Evolutionary conservation across 2,113 vertebrate genomes (phyloP).

Genomic region (Dinomys branickii): DNA sequence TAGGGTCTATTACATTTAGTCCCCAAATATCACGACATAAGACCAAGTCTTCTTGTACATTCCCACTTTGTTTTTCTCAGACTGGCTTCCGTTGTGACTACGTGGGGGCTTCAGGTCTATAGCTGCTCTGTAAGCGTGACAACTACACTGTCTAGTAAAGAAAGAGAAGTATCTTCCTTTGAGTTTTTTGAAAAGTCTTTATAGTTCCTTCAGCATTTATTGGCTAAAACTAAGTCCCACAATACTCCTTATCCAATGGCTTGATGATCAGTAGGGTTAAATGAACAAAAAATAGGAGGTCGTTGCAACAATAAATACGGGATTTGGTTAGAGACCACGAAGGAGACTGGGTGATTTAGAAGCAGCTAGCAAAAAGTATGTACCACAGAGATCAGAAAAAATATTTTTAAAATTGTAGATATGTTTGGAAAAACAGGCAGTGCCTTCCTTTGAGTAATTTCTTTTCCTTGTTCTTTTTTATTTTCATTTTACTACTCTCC

Average conservation of each 20-base stretch:
- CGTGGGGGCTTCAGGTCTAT: background rate
- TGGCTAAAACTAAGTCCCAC: background rate
- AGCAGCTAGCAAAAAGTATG: background rate
- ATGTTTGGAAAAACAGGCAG: background rate
- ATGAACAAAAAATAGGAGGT: background rate
- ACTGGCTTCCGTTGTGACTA: background rate
- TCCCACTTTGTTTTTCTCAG: background rate
- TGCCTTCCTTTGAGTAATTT: no score
- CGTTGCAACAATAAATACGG: background rate
- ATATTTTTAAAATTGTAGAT: background rate
- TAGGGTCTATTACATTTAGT: background rate
- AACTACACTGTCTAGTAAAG: background rate
- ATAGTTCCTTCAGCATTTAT: background rate
- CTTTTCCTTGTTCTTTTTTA: no score
- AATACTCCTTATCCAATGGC: background rate
- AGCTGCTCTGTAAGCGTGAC: background rate
- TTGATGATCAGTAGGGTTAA: background rate
- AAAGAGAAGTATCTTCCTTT: background rate
- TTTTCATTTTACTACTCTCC: no score
- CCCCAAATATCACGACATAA: background rate
- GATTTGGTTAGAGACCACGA: background rate
- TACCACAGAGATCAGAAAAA: background rate
- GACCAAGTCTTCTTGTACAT: accelerated
- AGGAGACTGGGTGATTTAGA: background rate
- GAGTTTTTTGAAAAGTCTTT: background rate